Evolutionary conservation across 2,797 vertebrate species (phyloP), one percentile per base, ranked within the genome.

Genomic region (Lacerta agilis): DNA sequence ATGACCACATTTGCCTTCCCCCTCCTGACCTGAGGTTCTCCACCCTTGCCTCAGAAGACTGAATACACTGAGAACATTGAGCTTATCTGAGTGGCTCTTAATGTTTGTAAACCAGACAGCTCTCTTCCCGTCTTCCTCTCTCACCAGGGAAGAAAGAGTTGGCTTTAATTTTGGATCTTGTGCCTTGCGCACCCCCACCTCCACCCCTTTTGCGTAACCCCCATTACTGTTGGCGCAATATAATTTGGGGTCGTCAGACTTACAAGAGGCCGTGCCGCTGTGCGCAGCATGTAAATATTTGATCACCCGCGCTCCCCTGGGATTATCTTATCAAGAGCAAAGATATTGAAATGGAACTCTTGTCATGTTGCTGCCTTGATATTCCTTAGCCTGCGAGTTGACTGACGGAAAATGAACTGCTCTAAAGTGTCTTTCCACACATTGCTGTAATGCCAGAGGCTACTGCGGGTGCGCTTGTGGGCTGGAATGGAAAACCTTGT

Each of bases 281-380:
- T 94, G 91, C 75, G 1, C 92, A 83, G 79, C 64, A 83, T 93
- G 92, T 93, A 95, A 95, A 94, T 86, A 95, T 94, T 93, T 95
- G 94, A 95, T 92, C 91, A 93, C 88, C 86, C 38, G 77, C 8
- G 0, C 91, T 95, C 90, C 93, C 96, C 94, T 83, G 90, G 91
- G 93, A 96, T 95, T 93, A 94, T 94, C 88, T 93, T 90, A 96
- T 96, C 94, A 94, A 91, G 95, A 94, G 93, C 90, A 94, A 95
- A 95, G 94, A 92, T 93, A 94, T 92, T 95, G 94, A 94, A 95
- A 95, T 90, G 93, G 92, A 95, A 96, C 94, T 90, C 84, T 88
- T 95, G 94, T 95, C 95, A 91, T 92, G 91, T 95, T 93, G 90
- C 87, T 90, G 87, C 93, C 91, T 96, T 96, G 94, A 90, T 94